Base-by-base conservation (phyloP, 2,797 vertebrate species). In the Platalea minor region DNA sequence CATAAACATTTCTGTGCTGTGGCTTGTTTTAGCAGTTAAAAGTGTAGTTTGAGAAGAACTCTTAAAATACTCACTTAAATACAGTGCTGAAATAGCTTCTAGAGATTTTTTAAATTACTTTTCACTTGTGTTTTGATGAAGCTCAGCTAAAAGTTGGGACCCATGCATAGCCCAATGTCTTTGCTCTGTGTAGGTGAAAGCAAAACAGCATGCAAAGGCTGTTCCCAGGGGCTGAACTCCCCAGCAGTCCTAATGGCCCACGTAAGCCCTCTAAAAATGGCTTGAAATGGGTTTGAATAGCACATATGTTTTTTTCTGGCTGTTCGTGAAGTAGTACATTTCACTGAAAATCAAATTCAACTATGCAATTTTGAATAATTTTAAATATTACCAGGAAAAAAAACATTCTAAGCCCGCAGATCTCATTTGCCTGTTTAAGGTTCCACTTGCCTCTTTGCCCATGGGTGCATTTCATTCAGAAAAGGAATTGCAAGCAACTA, bases 301-400 rank as follows among this genome's bases (percentile, higher is more conserved):
- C 12, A 82, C 31, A 59, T 68, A 17, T 11, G 17, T 35, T 45
- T 87, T 48, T 31, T 85, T 79, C 72, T 72, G 83, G 78, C 51
- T 68, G n/a, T 53, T 70, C 12, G 10, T 70, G 39, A 76, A 85
- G 48, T 7, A 76, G 80, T 23, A 78, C 2, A 1, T 33, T 33
- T 83, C 72, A 92, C 61, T 75, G 43, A 89, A 89, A 95, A 94
- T 54, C 61, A 75, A 59, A 88, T 91, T 81, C 41, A 92, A 12
- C 60, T 28, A 23, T 1, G 3, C 33, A 43, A n/a, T 88, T 92
- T 68, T 5, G 12, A 84, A 76, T 80, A 84, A 84, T n/a, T 89
- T 43, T 63, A 85, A 83, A 54, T 68, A 89, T 29, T 39, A 81
- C 17, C 21, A 60, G n/a, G 26, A 82, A 68, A 82, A 93, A 77